Evolutionary conservation across 2,113 vertebrate genomes (phyloP).

Genomic region (Chrysemys picta): DNA sequence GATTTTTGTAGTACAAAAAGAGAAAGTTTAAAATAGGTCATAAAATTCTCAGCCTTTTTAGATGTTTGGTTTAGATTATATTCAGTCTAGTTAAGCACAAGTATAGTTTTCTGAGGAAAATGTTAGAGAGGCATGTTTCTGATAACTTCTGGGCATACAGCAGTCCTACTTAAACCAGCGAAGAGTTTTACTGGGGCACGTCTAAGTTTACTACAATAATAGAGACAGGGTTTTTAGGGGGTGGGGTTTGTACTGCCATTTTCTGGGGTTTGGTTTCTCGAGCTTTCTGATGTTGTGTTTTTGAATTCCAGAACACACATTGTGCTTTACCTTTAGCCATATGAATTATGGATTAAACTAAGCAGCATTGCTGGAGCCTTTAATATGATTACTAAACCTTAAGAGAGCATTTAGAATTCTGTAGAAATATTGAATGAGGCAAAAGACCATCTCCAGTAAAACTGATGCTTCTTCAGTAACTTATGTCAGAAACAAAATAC

Average conservation of each 20-base stretch:
- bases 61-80: not conserved
- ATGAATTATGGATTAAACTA: constrained; percentile 61
- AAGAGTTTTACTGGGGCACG: not conserved
- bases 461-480: constrained; percentile 47
- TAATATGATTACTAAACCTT: constrained; percentile 40
- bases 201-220: not conserved
- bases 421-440: not conserved
- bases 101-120: constrained; percentile 22
- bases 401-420: constrained; percentile 39
- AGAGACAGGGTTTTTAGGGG: not conserved
- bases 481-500: constrained; percentile 9
- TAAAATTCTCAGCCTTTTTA: not conserved
- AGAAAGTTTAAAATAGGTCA: not conserved
- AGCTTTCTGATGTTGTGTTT: constrained; percentile 2
- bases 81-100: constrained; percentile 20
- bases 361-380: constrained; percentile 20
- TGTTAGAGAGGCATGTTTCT: constrained; percentile 3
- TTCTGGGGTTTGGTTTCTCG: not conserved
- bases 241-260: not conserved
- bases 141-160: not conserved
- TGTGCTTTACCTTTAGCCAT: constrained; percentile 26
- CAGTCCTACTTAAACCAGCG: constrained; percentile 2
- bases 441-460: constrained; percentile 40
- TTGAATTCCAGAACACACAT: constrained; percentile 34
- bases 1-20: not conserved